A percentile compares a stretch with the other conserved stretches of the same genome.
phyloP scores from a whole-genome alignment of 2,888 invertebrate species.

The Trissolcus japonicus region DNA sequence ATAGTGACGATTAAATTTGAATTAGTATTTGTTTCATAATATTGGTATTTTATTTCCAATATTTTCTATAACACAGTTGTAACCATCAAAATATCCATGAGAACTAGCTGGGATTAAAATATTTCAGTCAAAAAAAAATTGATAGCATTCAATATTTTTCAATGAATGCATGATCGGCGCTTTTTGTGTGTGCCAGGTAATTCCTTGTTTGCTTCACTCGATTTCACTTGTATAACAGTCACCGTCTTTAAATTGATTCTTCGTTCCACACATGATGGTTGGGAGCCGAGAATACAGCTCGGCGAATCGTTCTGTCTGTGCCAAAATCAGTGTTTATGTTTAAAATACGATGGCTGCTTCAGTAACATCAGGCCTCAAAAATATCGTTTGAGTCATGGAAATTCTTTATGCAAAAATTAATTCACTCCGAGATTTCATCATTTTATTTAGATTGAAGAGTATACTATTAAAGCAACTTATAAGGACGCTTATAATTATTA shows the following conservation, averaged over 20 bases:
- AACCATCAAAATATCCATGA: no score
- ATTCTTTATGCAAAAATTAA: no score
- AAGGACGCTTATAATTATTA: no score
- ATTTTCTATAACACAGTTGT: no score
- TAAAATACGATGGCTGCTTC: slow-evolving; percentile 66
- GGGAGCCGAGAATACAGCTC: slow-evolving; percentile 18
- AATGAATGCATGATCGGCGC: slow-evolving; percentile 9
- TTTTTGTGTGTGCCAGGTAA: slow-evolving; percentile 19
- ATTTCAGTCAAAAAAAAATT: no score
- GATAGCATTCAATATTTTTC: no score
- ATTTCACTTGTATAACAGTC: slow-evolving; percentile 16
- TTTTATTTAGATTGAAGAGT: background rate
- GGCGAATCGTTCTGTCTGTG: slow-evolving; percentile 20
- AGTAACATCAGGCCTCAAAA: slow-evolving; percentile 64
- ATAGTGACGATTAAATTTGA: no score
- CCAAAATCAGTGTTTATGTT: slow-evolving; percentile 64
- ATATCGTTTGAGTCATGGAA: slow-evolving; percentile 57
- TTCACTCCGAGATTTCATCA: background rate
- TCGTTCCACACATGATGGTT: slow-evolving; percentile 24
- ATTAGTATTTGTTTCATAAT: no score
- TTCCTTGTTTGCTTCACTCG: background rate
- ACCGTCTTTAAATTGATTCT: slow-evolving; percentile 39
- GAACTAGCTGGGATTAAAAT: no score
- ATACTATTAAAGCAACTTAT: no score
- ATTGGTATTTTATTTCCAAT: no score